Conservation (phyloP, 2,113 vertebrate species). For the Chascanopsetta lugubris region DNA sequence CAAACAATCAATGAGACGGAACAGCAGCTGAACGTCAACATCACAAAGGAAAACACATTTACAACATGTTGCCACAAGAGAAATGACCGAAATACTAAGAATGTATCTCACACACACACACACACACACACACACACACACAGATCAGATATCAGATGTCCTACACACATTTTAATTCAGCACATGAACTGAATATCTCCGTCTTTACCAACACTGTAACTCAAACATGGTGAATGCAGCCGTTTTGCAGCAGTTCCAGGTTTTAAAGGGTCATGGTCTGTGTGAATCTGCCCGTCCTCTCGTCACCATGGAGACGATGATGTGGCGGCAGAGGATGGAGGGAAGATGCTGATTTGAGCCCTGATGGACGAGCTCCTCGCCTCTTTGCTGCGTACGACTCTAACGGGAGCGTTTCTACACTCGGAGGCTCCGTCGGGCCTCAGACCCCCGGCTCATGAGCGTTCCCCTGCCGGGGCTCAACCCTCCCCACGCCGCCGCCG, state of each 20-base stretch:
- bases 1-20: too few relatives aligned
- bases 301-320: background rate
- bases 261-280: background rate
- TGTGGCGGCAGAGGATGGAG: too few relatives aligned
- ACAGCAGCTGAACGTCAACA: too few relatives aligned
- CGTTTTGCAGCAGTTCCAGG: background rate
- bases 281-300: background rate
- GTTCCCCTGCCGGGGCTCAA: slow-evolving; percentile 30
- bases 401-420: background rate
- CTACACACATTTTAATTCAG: background rate
- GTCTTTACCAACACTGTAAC: background rate
- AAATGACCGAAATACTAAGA: background rate
- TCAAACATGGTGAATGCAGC: slow-evolving; percentile 4
- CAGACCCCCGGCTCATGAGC: slow-evolving; percentile 2
- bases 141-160: background rate
- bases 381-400: background rate
- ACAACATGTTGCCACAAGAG: background rate
- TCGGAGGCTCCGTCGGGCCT: background rate
- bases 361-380: background rate
- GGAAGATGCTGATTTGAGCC: background rate
- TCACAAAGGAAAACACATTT: background rate
- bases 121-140: background rate
- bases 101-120: background rate
- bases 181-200: background rate
- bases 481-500: background rate